These are phyloP conservation scores for Saccostrea echinata DNA, from an alignment of 1,140 invertebrate species.

Conservation along the genomic window DNA sequence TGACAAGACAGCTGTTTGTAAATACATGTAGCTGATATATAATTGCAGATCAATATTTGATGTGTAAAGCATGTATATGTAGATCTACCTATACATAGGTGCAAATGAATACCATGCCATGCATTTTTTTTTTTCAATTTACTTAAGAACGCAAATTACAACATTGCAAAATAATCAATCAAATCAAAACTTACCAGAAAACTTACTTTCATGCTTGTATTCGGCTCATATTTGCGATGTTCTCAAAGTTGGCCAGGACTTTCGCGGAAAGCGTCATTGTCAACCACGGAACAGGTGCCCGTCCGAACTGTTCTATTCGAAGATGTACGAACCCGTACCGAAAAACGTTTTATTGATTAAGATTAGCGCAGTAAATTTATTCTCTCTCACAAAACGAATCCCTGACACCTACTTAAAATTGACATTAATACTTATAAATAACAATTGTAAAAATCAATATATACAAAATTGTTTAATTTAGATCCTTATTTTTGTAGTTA, in stretches of 20 bases:
- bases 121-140: no score
- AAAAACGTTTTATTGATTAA: neutral
- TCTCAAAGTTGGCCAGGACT: neutral
- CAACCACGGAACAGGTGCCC: conserved; percentile 1
- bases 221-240: neutral
- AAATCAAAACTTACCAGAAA: neutral
- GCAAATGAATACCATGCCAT: no score
- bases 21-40: no score
- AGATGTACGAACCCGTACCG: neutral
- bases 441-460: no score
- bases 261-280: conserved; percentile 23
- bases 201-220: neutral
- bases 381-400: neutral
- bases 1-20: no score
- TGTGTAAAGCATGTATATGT: no score
- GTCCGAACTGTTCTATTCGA: neutral
- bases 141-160: no score
- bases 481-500: neutral
- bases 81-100: no score
- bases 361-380: neutral
- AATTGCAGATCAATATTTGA: no score
- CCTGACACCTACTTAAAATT: no score
- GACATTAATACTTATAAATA: no score
- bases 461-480: neutral
- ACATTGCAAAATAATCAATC: no score